phyloP scores from a whole-genome alignment of 2,113 vertebrate genomes.

The Etheostoma cragini region DNA sequence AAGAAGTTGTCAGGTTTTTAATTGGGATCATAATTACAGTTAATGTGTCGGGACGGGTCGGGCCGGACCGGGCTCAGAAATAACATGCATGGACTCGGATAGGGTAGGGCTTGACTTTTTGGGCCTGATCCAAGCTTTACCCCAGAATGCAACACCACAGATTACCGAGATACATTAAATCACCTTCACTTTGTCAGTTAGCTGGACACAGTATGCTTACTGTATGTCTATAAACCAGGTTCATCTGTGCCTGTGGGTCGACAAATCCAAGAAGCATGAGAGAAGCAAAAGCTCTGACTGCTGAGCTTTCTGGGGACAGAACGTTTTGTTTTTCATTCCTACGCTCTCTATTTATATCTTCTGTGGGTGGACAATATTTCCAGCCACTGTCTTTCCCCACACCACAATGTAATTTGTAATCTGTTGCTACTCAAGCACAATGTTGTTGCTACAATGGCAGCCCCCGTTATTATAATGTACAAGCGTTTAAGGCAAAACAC shows the following conservation, averaged over 20 bases:
- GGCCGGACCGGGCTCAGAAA: too few relatives aligned
- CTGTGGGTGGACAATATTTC: constrained; percentile 30
- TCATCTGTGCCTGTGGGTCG: neutral
- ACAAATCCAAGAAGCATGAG: constrained; percentile 6
- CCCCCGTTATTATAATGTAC: neutral
- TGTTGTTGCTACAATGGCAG: too few relatives aligned
- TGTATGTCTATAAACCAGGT: neutral
- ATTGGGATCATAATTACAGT: too few relatives aligned
- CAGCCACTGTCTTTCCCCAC: neutral
- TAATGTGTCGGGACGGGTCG: too few relatives aligned
- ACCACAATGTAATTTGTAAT: neutral
- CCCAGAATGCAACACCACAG: neutral
- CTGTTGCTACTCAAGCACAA: neutral
- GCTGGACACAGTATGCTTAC: neutral
- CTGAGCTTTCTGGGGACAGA: constrained; percentile 7
- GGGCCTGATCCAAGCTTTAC: too few relatives aligned
- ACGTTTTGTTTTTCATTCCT: constrained; percentile 4
- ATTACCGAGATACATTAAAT: neutral
- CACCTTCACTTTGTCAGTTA: neutral
- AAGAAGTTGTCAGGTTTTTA: too few relatives aligned
- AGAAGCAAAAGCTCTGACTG: neutral
- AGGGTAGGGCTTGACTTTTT: too few relatives aligned
- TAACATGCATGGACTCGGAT: too few relatives aligned
- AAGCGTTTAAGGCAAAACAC: neutral
- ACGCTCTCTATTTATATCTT: constrained; percentile 11